Conservation (phyloP, 2,888 invertebrate species). For the Hypselothyrea guttata region DNA sequence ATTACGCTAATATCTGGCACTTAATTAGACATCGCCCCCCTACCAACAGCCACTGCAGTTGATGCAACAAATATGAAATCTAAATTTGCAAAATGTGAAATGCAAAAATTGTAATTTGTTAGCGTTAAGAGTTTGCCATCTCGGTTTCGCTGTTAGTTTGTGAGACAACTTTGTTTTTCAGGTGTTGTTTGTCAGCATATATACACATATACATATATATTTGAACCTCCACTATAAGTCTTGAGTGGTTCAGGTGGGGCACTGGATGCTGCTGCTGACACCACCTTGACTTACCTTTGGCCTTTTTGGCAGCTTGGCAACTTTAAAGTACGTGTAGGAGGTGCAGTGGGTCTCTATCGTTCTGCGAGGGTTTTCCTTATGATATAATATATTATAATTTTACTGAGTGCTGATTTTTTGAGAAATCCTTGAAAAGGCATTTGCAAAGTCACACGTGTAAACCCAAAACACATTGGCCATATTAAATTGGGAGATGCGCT, state of each 20-base stretch:
- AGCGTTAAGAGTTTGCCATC: constrained; percentile 33
- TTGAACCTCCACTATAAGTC: constrained; percentile 27
- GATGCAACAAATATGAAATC: constrained; percentile 22
- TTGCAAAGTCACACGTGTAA: constrained; percentile 5
- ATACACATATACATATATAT: constrained; percentile 17
- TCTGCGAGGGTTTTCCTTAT: background rate
- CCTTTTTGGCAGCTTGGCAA: constrained; percentile 49
- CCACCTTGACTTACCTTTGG: constrained; percentile 52
- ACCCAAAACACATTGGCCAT: too few relatives aligned
- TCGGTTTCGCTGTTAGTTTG: constrained; percentile 11
- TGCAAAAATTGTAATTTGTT: constrained; percentile 18
- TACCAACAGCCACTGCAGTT: background rate
- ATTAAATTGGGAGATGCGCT: too few relatives aligned
- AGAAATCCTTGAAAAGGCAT: constrained; percentile 11
- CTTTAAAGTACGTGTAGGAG: constrained; percentile 25
- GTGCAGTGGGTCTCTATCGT: constrained; percentile 1
- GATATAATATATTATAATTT: constrained; percentile 19
- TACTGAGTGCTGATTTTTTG: constrained; percentile 11
- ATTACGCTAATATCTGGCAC: constrained; percentile 67
- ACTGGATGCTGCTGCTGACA: constrained; percentile 11
- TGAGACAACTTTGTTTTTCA: constrained; percentile 54
- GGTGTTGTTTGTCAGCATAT: constrained; percentile 53
- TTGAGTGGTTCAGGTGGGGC: constrained; percentile 4
- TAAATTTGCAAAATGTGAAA: constrained; percentile 18
- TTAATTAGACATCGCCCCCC: constrained; percentile 49